Evolutionary conservation across 2,113 vertebrate species (phyloP).

Genomic region (Himantopus leucocephalus): DNA sequence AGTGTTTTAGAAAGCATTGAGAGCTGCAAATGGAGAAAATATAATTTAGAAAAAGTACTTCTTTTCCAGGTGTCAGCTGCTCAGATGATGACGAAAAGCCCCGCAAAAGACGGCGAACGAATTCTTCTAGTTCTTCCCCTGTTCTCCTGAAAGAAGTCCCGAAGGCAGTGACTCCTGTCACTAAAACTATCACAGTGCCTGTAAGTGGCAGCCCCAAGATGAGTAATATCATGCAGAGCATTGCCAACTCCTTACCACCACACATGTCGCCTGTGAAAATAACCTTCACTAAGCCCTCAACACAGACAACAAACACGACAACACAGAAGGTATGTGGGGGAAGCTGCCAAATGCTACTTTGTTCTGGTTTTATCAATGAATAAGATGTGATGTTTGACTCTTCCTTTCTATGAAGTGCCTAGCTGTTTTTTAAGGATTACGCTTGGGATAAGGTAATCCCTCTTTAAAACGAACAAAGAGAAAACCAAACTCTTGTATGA

Average conservation of each 20-base stretch:
- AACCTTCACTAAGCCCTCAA: conserved; percentile 97
- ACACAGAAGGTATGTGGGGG: conserved; percentile 90
- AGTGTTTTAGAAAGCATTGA: background rate
- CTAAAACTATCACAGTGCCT: conserved; percentile 91
- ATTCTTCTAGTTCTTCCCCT: conserved; percentile 93
- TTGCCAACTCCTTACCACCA: conserved; percentile 95
- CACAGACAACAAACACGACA: conserved; percentile 92
- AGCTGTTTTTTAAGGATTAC: conserved; percentile 50
- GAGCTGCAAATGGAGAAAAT: background rate
- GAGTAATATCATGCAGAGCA: conserved; percentile 99
- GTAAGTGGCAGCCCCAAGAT: conserved; percentile 96
- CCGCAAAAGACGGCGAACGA: conserved; percentile 93
- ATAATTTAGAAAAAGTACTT: background rate
- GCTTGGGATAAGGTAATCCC: conserved; percentile 32
- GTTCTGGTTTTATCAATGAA: conserved; percentile 34
- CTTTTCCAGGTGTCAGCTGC: conserved; percentile 89
- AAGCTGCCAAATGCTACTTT: conserved; percentile 41
- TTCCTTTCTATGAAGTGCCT: conserved; percentile 29
- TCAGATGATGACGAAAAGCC: conserved; percentile 98
- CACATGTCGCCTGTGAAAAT: conserved; percentile 99
- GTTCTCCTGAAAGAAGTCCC: conserved; percentile 94
- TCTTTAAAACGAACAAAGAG: conserved; percentile 9
- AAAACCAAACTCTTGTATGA: conserved; percentile 44
- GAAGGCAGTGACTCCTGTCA: conserved; percentile 84
- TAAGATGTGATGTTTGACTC: conserved; percentile 27